phyloP scores from a whole-genome alignment of 2,888 invertebrate genomes.

The Nemapogon koenigi region DNA sequence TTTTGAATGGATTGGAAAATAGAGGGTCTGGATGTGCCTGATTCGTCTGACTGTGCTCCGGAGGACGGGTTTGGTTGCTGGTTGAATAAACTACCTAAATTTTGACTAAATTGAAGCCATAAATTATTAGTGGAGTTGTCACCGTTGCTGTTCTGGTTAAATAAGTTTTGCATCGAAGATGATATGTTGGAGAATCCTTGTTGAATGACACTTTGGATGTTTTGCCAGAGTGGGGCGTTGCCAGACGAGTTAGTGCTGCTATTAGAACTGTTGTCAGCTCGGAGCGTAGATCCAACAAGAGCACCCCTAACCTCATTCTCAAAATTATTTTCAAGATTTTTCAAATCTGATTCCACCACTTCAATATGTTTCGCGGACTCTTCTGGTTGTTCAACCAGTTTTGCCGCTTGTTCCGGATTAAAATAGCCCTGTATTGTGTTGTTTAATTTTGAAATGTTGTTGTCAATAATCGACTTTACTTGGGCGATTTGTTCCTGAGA shows the following conservation, averaged over 20 bases:
- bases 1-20: slow-evolving; percentile 22
- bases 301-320: slow-evolving; percentile 34
- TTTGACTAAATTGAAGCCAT: slow-evolving; percentile 15
- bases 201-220: slow-evolving; percentile 20
- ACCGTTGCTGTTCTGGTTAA: slow-evolving; percentile 9
- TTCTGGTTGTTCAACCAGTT: slow-evolving; percentile 16
- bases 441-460: slow-evolving; percentile 31
- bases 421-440: slow-evolving; percentile 29
- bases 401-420: slow-evolving; percentile 19
- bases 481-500: slow-evolving; percentile 2
- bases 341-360: slow-evolving; percentile 24
- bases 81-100: slow-evolving; percentile 20
- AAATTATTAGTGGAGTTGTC: slow-evolving; percentile 10
- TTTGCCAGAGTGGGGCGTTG: slow-evolving; percentile 13
- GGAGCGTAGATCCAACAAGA: slow-evolving; percentile 27
- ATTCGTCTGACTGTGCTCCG: slow-evolving; percentile 21
- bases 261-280: slow-evolving; percentile 25
- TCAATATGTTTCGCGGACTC: slow-evolving; percentile 21
- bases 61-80: slow-evolving; percentile 12
- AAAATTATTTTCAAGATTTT: slow-evolving; percentile 33
- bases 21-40: slow-evolving; percentile 13
- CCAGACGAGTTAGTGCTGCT: slow-evolving; percentile 15
- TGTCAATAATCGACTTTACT: slow-evolving; percentile 4
- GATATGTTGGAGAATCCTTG: slow-evolving; percentile 20
- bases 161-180: slow-evolving; percentile 14